phyloP scores from a whole-genome alignment of 2,113 vertebrate genomes.

The Aythya baeri region DNA sequence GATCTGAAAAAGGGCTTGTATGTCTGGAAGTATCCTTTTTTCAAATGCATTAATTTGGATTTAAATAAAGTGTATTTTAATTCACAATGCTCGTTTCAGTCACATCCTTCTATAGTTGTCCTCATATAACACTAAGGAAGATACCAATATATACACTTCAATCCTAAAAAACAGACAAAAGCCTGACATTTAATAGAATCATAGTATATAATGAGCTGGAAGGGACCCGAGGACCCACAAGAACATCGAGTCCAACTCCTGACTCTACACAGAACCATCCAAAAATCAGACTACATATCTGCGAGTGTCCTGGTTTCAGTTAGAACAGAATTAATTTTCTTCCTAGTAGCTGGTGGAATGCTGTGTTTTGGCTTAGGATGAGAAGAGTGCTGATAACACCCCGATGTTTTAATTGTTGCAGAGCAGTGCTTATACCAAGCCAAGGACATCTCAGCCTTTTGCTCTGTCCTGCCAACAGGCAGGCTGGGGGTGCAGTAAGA shows the following conservation, averaged over 20 bases:
- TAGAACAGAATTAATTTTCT: too few relatives aligned
- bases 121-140: neutral
- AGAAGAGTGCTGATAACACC: too few relatives aligned
- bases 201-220: neutral
- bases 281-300: neutral
- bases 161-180: neutral
- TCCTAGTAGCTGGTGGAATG: too few relatives aligned
- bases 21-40: neutral
- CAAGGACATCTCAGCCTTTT: too few relatives aligned
- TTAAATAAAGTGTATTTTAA: neutral
- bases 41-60: neutral
- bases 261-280: neutral
- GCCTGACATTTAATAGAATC: rapidly evolving
- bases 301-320: too few relatives aligned
- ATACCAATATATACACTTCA: neutral
- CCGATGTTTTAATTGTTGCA: too few relatives aligned
- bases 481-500: too few relatives aligned
- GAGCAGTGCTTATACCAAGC: too few relatives aligned
- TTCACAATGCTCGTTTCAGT: neutral
- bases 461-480: too few relatives aligned
- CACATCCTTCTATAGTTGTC: neutral
- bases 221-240: neutral
- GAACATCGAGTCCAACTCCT: neutral
- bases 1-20: neutral
- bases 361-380: too few relatives aligned